These are phyloP conservation scores for Scaptomyza cyrtandrae DNA, from an alignment of 2,888 invertebrate species.

Conservation along the genomic window DNA sequence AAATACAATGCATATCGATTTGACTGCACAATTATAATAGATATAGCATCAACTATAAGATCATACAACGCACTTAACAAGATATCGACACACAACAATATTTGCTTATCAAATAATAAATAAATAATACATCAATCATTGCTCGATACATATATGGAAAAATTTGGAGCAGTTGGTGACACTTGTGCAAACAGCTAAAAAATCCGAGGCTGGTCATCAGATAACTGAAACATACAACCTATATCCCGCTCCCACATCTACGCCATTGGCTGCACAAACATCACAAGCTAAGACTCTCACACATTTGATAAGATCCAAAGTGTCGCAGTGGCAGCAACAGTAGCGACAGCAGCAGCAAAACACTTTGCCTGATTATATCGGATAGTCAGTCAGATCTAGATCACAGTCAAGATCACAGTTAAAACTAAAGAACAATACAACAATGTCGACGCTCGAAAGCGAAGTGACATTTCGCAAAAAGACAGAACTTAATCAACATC, in stretches of 20 bases:
- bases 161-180: conserved; percentile 49
- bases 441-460: conserved; percentile 78
- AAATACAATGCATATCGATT: conserved; percentile 7
- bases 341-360: conserved; percentile 15
- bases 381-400: conserved; percentile 36
- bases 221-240: conserved; percentile 76
- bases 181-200: conserved; percentile 30
- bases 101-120: conserved; percentile 39
- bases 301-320: conserved; percentile 60
- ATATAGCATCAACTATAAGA: background rate
- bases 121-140: conserved; percentile 20
- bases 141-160: conserved; percentile 41
- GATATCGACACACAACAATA: conserved; percentile 39
- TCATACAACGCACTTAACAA: conserved; percentile 36
- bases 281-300: conserved; percentile 16
- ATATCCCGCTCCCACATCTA: conserved; percentile 77
- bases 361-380: conserved; percentile 42
- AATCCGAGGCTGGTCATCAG: conserved; percentile 52
- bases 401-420: conserved; percentile 18
- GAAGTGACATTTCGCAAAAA: conserved; percentile 73
- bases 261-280: conserved; percentile 69
- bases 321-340: conserved; percentile 51
- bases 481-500: conserved; percentile 62
- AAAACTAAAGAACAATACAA: background rate
- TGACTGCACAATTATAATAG: background rate